Conservation (phyloP, 2,888 invertebrate species). For the Epiblema foenella region DNA sequence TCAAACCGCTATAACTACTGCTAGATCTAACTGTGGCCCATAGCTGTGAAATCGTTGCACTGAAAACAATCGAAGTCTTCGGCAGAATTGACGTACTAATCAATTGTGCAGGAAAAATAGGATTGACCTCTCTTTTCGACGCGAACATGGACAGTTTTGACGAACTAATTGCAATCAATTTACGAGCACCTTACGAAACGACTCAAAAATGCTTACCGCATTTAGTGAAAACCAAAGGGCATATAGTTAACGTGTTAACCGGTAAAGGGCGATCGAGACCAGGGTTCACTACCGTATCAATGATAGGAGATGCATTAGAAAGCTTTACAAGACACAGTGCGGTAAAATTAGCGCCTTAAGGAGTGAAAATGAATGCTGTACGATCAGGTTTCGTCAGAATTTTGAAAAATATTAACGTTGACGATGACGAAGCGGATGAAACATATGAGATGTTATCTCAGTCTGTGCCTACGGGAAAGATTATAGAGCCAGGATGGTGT, state of each 20-base stretch:
- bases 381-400: slow-evolving; percentile 44
- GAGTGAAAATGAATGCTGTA: slow-evolving; percentile 46
- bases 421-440: slow-evolving; percentile 21
- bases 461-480: slow-evolving; percentile 35
- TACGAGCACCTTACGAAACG: slow-evolving; percentile 45
- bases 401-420: slow-evolving; percentile 44
- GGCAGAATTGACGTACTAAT: slow-evolving; percentile 45
- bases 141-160: slow-evolving; percentile 44
- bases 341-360: slow-evolving; percentile 42
- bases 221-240: slow-evolving; percentile 46
- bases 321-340: slow-evolving; percentile 45
- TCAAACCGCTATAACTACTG: slow-evolving; percentile 35
- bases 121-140: slow-evolving; percentile 45
- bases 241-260: slow-evolving; percentile 44
- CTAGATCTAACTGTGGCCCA: slow-evolving; percentile 39
- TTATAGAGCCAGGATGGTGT: slow-evolving; percentile 46
- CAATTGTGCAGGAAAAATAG: slow-evolving; percentile 45
- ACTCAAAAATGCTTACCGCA: slow-evolving; percentile 46
- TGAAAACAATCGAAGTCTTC: slow-evolving; percentile 44
- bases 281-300: slow-evolving; percentile 42
- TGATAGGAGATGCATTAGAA: slow-evolving; percentile 44
- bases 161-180: slow-evolving; percentile 43
- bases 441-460: slow-evolving; percentile 36
- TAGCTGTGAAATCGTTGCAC: slow-evolving; percentile 43
- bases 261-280: slow-evolving; percentile 36